Percentiles rank a stretch among this genome's conserved stretches.
Evolutionary conservation across 2,888 invertebrate species (phyloP).

Genomic region (Urechis unicinctus): DNA sequence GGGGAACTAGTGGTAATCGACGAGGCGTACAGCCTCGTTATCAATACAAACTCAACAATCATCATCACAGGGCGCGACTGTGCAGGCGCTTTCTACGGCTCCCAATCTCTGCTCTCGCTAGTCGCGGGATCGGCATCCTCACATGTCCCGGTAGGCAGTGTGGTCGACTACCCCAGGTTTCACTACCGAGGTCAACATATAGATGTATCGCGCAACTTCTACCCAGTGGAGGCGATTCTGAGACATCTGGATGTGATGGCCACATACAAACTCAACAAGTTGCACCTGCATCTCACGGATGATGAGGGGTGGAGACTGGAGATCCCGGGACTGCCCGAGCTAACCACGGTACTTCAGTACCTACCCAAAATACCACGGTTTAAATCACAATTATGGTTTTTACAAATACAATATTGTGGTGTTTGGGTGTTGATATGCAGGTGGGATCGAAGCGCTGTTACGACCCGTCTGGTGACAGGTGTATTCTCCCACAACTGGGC

Average conservation of each 20-base stretch:
- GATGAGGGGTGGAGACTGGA: slow-evolving; percentile 47
- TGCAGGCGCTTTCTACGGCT: slow-evolving; percentile 13
- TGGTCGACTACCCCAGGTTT: slow-evolving; percentile 8
- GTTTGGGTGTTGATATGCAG: slow-evolving; percentile 27
- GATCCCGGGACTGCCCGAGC: slow-evolving; percentile 39
- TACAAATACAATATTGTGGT: too few relatives aligned
- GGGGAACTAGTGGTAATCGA: too few relatives aligned
- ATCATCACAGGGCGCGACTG: not conserved
- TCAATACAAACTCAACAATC: too few relatives aligned
- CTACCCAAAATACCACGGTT: too few relatives aligned
- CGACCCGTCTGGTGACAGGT: slow-evolving; percentile 27
- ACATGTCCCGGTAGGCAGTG: not conserved
- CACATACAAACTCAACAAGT: slow-evolving; percentile 42
- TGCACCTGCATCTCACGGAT: slow-evolving; percentile 44
- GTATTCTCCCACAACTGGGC: slow-evolving; percentile 37
- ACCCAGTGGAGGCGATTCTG: slow-evolving; percentile 9
- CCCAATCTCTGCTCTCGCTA: slow-evolving; percentile 13
- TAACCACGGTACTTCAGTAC: slow-evolving; percentile 36
- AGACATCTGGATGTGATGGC: slow-evolving; percentile 34
- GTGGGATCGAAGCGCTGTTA: slow-evolving; percentile 35
- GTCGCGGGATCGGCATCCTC: not conserved
- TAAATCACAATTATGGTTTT: not conserved
- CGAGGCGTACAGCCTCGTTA: too few relatives aligned
- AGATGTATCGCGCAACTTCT: slow-evolving; percentile 44
- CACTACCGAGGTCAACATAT: slow-evolving; percentile 34